These are phyloP conservation scores for Mugil cephalus DNA, from an alignment of 2,113 vertebrate genomes.

Conservation along the genomic window DNA sequence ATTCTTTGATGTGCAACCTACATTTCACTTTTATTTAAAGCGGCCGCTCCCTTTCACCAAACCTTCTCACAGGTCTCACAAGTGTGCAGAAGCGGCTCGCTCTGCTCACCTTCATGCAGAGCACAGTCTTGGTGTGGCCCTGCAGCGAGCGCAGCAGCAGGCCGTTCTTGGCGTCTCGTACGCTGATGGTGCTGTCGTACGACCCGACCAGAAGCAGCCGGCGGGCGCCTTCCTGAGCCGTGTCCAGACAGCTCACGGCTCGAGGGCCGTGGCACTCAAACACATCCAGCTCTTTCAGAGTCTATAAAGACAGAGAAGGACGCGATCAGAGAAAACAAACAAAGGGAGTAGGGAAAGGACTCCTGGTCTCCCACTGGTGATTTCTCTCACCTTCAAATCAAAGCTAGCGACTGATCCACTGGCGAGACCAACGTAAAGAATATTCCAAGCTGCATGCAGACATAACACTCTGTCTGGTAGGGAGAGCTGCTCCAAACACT, in stretches of 20 bases:
- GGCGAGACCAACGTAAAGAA: constrained; percentile 92
- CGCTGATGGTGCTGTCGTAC: constrained; percentile 95
- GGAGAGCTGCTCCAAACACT: constrained; percentile 86
- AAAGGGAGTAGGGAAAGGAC: not conserved
- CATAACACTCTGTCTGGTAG: constrained; percentile 92
- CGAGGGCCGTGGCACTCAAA: constrained; percentile 96
- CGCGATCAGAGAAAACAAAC: not conserved
- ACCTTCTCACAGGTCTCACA: no score
- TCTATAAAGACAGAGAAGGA: constrained; percentile 77
- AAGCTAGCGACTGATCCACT: constrained; percentile 91
- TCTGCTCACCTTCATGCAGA: constrained; percentile 93
- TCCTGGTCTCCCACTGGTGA: not conserved
- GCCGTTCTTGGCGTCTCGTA: constrained; percentile 92
- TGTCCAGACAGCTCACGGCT: constrained; percentile 94
- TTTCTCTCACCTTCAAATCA: constrained; percentile 87
- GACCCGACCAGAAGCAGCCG: constrained; percentile 95
- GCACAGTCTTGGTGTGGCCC: constrained; percentile 95
- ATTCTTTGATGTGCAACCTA: not conserved
- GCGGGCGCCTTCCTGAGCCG: constrained; percentile 93
- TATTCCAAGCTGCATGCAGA: constrained; percentile 91
- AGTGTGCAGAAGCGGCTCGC: not conserved
- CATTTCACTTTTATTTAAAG: no score
- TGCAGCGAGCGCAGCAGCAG: constrained; percentile 92
- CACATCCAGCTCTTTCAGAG: constrained; percentile 88
- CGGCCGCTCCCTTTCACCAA: no score